Conservation (phyloP, 2,113 vertebrate species). For the Ceyx melanurus region DNA sequence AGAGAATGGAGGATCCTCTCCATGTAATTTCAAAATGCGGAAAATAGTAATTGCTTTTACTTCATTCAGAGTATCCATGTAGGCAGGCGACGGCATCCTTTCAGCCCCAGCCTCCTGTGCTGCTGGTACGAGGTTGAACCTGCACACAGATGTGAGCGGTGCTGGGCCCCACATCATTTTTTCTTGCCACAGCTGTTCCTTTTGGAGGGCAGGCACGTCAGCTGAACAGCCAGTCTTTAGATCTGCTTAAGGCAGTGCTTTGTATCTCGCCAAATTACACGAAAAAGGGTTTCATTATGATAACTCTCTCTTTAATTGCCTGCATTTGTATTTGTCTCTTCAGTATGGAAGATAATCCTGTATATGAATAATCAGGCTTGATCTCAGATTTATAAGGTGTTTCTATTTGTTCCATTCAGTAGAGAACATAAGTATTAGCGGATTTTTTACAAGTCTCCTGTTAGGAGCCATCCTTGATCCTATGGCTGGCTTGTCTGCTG, state of each 20-base stretch:
- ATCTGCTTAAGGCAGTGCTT: neutral
- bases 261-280: neutral
- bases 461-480: slow-evolving; percentile 39
- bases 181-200: neutral
- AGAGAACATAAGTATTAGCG: slow-evolving; percentile 9
- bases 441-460: slow-evolving; percentile 32
- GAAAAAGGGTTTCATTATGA: neutral
- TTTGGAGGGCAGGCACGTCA: accelerated
- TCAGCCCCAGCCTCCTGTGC: neutral
- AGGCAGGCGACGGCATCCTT: neutral
- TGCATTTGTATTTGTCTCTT: neutral
- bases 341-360: neutral
- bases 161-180: neutral
- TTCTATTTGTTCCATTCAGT: slow-evolving; percentile 25
- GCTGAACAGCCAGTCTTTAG: neutral
- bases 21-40: slow-evolving; percentile 57
- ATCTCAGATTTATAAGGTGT: slow-evolving; percentile 40
- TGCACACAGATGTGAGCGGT: neutral
- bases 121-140: neutral
- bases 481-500: slow-evolving; percentile 49
- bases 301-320: neutral
- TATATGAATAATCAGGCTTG: slow-evolving; percentile 15
- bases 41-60: slow-evolving; percentile 50
- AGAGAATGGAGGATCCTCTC: slow-evolving; percentile 45
- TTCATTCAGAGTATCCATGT: neutral